phyloP scores from a whole-genome alignment of 2,888 invertebrate genomes.

The Unio pictorum region DNA sequence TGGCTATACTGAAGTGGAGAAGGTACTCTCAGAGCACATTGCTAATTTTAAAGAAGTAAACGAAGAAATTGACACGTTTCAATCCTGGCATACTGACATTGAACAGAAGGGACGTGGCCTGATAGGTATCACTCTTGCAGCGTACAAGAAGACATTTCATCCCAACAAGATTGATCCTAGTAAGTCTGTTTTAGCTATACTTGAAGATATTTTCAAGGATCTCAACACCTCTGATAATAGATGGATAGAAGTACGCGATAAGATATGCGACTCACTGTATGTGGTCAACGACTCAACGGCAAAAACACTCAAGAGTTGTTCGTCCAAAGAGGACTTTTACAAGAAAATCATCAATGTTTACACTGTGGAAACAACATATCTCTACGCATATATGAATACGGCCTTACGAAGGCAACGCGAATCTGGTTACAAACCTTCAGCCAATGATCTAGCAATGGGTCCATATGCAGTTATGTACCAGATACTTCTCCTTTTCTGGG shows the following conservation, averaged over 20 bases:
- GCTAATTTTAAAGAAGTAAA: neutral
- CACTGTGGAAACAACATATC: slow-evolving; percentile 25
- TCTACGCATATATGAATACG: slow-evolving; percentile 34
- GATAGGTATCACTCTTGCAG: slow-evolving; percentile 27
- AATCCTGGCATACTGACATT: neutral
- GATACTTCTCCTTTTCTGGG: slow-evolving; percentile 33
- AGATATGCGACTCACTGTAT: slow-evolving; percentile 24
- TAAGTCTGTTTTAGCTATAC: slow-evolving; percentile 16
- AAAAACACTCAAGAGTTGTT: slow-evolving; percentile 10
- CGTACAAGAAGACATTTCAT: slow-evolving; percentile 35
- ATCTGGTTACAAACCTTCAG: slow-evolving; percentile 29
- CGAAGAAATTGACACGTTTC: slow-evolving; percentile 19
- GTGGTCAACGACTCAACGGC: slow-evolving; percentile 15
- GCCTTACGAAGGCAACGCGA: slow-evolving; percentile 30
- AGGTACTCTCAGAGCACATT: neutral
- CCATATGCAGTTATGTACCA: slow-evolving; percentile 38
- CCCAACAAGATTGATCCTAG: slow-evolving; percentile 21
- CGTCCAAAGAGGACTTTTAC: slow-evolving; percentile 21
- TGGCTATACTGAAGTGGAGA: slow-evolving; percentile 2
- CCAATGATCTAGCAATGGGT: slow-evolving; percentile 33
- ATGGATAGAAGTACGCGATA: slow-evolving; percentile 30
- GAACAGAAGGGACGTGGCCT: slow-evolving; percentile 18
- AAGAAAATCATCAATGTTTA: slow-evolving; percentile 23
- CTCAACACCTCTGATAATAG: slow-evolving; percentile 15
- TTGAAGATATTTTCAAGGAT: slow-evolving; percentile 23